phyloP scores from a whole-genome alignment of 1,140 invertebrate species.

The Branchinecta lindahli region DNA sequence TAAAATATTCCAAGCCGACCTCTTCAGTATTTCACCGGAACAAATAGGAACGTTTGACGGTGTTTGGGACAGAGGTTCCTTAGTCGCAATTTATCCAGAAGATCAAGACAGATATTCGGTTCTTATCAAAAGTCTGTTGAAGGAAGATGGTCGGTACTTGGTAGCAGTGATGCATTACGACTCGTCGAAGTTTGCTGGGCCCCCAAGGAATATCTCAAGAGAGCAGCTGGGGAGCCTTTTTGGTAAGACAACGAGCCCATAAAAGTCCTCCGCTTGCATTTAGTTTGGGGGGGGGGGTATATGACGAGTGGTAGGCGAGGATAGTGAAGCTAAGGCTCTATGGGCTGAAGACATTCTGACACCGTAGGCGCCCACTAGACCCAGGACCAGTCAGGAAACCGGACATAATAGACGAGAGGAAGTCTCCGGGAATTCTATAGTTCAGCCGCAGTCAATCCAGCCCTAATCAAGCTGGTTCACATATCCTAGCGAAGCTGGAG shows the following conservation, averaged over 20 bases:
- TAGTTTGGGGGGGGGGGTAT: no score
- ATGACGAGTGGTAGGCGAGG: no score
- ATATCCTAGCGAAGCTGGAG: no score
- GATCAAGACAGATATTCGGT: constrained; percentile 16
- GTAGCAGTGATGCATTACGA: constrained; percentile 22
- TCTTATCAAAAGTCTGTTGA: constrained; percentile 17
- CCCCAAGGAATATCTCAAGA: constrained; percentile 19
- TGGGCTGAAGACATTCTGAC: no score
- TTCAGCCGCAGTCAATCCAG: no score
- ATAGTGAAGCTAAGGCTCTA: no score
- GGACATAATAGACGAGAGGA: no score
- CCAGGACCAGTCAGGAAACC: no score
- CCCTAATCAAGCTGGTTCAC: no score
- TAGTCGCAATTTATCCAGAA: constrained; percentile 22
- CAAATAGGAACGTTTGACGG: constrained; percentile 24
- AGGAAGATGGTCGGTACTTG: constrained; percentile 21
- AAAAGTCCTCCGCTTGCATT: no score
- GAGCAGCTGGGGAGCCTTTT: constrained; percentile 15
- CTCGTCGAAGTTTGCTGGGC: constrained; percentile 20
- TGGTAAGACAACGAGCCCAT: constrained; percentile 11
- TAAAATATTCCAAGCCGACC: constrained; percentile 23
- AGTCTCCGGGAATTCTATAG: no score
- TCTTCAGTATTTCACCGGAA: constrained; percentile 22
- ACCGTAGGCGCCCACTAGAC: no score
- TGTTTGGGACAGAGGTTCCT: constrained; percentile 25